Evolutionary conservation across 2,797 vertebrate species (phyloP).

Genomic region (Vespertilio murinus): DNA sequence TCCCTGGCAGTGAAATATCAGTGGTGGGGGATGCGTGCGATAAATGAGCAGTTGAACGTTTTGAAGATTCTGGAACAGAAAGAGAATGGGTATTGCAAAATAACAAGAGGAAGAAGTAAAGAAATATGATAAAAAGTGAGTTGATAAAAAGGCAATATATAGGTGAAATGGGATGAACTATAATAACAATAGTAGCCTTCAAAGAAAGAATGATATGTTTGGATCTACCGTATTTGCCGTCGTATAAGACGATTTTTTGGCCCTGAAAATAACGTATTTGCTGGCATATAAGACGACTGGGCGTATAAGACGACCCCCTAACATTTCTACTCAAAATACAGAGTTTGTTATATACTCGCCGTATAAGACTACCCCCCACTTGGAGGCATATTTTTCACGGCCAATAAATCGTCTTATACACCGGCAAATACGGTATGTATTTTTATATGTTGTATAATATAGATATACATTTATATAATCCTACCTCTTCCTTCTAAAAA

Average conservation of each 20-base stretch:
- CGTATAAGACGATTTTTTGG: too few relatives aligned
- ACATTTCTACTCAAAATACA: too few relatives aligned
- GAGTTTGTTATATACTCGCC: too few relatives aligned
- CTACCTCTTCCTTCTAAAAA: constrained; percentile 8
- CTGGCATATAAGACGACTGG: too few relatives aligned
- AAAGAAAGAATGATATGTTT: constrained; percentile 8
- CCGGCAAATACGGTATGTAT: too few relatives aligned
- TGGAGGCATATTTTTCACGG: too few relatives aligned
- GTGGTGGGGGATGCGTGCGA: not conserved
- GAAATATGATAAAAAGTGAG: not conserved
- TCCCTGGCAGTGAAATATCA: constrained; percentile 22
- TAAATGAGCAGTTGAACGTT: constrained; percentile 12
- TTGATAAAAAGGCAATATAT: not conserved
- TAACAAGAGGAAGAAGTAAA: constrained; percentile 30
- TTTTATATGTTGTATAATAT: not conserved
- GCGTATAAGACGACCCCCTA: too few relatives aligned
- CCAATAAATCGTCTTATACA: too few relatives aligned
- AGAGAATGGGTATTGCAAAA: constrained; percentile 2
- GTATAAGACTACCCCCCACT: too few relatives aligned
- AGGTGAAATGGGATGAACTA: not conserved
- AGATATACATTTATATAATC: not conserved
- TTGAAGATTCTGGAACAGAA: not conserved
- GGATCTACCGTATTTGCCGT: too few relatives aligned
- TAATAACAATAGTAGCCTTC: not conserved
- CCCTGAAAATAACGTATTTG: too few relatives aligned